phyloP scores from a whole-genome alignment of 23 tunicate species.

The Ascidia mentula region DNA sequence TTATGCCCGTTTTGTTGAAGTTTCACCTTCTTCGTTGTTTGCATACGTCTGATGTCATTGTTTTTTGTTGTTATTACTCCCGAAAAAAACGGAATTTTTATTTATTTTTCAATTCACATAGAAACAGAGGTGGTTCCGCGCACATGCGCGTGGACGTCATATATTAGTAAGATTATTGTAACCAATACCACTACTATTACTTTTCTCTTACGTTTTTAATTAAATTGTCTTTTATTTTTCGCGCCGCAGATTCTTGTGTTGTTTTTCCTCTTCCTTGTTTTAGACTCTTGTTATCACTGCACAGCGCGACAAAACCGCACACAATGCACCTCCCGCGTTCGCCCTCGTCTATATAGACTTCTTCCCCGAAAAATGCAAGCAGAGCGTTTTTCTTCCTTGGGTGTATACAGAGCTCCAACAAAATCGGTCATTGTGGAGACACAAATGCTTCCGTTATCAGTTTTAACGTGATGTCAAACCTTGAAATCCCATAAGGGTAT shows the following conservation, averaged over 20 bases:
- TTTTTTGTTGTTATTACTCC: not conserved
- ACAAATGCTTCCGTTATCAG: no score
- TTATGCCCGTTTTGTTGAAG: constrained; percentile 5
- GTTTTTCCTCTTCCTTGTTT: constrained; percentile 1
- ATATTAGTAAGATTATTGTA: no score
- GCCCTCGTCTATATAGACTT: no score
- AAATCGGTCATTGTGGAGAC: no score
- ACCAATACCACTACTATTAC: no score
- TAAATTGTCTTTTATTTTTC: not conserved
- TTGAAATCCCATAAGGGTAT: no score
- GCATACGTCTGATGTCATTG: not conserved
- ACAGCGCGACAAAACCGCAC: not conserved
- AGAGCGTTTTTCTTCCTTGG: no score
- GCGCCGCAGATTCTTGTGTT: not conserved
- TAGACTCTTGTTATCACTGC: not conserved
- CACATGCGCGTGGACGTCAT: not conserved
- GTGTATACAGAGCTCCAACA: no score
- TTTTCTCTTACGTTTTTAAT: not conserved
- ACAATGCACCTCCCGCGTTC: no score
- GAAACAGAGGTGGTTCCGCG: not conserved
- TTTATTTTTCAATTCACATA: not conserved
- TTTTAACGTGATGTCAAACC: no score
- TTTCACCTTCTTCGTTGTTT: no score
- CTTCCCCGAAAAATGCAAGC: no score
- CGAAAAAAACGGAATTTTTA: not conserved